phyloP scores from a whole-genome alignment of 2,113 vertebrate species.

The Seriola quinqueradiata region DNA sequence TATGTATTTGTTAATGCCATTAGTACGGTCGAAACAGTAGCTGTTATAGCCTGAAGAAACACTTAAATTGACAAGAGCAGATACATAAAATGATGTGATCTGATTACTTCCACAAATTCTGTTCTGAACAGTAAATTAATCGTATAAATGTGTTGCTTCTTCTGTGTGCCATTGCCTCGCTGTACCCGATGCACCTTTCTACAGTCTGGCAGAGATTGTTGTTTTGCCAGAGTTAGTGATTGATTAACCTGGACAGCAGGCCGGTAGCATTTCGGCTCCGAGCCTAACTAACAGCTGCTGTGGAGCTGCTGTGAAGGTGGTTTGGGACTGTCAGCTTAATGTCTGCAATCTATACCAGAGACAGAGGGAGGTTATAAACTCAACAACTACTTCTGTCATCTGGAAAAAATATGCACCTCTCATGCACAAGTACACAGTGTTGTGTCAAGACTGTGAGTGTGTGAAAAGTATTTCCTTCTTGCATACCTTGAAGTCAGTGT shows the following conservation, averaged over 20 bases:
- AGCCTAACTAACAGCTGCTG: slow-evolving; percentile 37
- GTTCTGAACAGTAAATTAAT: slow-evolving; percentile 10
- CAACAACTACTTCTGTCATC: slow-evolving; percentile 12
- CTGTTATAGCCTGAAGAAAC: background rate
- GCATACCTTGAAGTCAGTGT: slow-evolving; percentile 15
- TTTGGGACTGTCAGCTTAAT: slow-evolving; percentile 21
- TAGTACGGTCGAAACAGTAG: background rate
- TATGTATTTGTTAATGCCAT: background rate
- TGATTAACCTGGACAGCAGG: slow-evolving; percentile 46
- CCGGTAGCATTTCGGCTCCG: slow-evolving; percentile 4
- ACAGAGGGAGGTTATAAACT: slow-evolving; percentile 5
- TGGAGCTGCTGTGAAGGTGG: slow-evolving; percentile 7
- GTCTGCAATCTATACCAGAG: slow-evolving; percentile 8
- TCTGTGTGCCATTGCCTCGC: background rate
- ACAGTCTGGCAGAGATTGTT: slow-evolving; percentile 16
- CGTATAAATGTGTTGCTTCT: slow-evolving; percentile 5
- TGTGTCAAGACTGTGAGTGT: background rate
- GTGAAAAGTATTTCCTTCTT: slow-evolving; percentile 1
- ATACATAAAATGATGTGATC: background rate
- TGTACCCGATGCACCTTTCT: slow-evolving; percentile 1
- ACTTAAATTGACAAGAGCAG: background rate
- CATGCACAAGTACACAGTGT: background rate
- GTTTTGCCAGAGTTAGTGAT: slow-evolving; percentile 15
- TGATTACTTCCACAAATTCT: background rate
- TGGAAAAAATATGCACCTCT: background rate